Percentiles rank a stretch among this genome's conserved stretches.
Evolutionary conservation across 2,888 invertebrate genomes (phyloP).

Genomic region (Trissoscelio sp.): DNA sequence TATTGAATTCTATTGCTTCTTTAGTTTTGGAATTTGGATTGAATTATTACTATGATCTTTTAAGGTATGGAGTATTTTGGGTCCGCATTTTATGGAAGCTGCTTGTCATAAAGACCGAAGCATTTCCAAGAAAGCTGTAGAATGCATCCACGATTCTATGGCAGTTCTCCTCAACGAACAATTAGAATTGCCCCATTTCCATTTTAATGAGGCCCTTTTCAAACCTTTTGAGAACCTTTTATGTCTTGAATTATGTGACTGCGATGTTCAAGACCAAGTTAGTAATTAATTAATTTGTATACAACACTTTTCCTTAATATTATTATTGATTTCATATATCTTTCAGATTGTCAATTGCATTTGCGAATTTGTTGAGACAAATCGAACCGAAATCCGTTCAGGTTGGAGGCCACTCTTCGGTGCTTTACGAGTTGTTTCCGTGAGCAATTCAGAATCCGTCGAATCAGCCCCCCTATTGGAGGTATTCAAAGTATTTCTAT

Average conservation of each 20-base stretch:
- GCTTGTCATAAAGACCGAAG: slow-evolving; percentile 95
- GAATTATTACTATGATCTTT: too few species aligned
- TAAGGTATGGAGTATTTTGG: slow-evolving; percentile 93
- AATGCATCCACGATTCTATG: slow-evolving; percentile 96
- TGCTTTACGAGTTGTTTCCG: slow-evolving; percentile 92
- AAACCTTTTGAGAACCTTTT: slow-evolving; percentile 98
- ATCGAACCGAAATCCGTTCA: slow-evolving; percentile 95
- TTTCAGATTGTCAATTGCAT: slow-evolving; percentile 96
- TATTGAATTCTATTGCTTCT: too few species aligned
- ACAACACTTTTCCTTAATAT: not conserved
- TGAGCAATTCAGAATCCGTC: slow-evolving; percentile 87
- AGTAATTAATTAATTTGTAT: slow-evolving; percentile 15
- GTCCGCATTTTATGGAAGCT: slow-evolving; percentile 97
- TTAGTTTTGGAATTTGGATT: too few species aligned
- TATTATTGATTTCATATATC: not conserved
- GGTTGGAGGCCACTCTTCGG: slow-evolving; percentile 99
- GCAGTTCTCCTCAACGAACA: slow-evolving; percentile 94
- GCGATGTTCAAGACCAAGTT: slow-evolving; percentile 91
- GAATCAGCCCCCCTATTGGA: slow-evolving; percentile 91
- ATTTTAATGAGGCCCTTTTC: slow-evolving; percentile 96
- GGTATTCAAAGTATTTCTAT: slow-evolving; percentile 96
- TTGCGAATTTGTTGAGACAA: slow-evolving; percentile 98
- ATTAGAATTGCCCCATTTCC: slow-evolving; percentile 95
- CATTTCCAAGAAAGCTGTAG: slow-evolving; percentile 95
- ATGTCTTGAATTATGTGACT: slow-evolving; percentile 96